phyloP scores from a whole-genome alignment of 2,113 vertebrate species.

The Seriola dumerili region DNA sequence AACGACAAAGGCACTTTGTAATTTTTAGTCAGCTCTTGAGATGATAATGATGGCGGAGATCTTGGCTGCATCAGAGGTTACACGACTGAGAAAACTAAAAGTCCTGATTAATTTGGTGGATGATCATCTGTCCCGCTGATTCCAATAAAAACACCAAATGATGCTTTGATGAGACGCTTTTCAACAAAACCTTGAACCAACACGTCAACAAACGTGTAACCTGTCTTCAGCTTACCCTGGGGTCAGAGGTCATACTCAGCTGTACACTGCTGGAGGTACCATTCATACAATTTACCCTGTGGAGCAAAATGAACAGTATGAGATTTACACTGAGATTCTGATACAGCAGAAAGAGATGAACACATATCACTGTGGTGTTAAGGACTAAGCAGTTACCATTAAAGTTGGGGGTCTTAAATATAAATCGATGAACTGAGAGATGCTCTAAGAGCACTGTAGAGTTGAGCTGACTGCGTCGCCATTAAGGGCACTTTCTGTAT shows the following conservation, averaged over 20 bases:
- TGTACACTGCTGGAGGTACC: slow-evolving; percentile 85
- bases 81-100: neutral
- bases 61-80: slow-evolving; percentile 1
- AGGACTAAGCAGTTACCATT: neutral
- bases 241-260: slow-evolving; percentile 84
- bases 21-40: slow-evolving; percentile 36
- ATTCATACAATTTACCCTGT: slow-evolving; percentile 84
- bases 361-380: neutral
- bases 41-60: slow-evolving; percentile 40
- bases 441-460: neutral
- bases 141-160: neutral
- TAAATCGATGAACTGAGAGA: neutral
- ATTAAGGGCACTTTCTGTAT: neutral
- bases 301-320: slow-evolving; percentile 1
- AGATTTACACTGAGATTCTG: slow-evolving; percentile 9
- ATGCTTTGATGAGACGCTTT: neutral
- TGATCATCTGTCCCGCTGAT: neutral
- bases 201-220: neutral
- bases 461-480: no score
- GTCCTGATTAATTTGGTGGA: slow-evolving; percentile 8
- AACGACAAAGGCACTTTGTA: slow-evolving; percentile 72
- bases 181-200: neutral
- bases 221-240: slow-evolving; percentile 9
- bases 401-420: neutral
- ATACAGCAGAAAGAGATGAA: neutral